Evolutionary conservation across 2,797 vertebrate genomes (phyloP).

Genomic region (Neosalanx taihuensis): DNA sequence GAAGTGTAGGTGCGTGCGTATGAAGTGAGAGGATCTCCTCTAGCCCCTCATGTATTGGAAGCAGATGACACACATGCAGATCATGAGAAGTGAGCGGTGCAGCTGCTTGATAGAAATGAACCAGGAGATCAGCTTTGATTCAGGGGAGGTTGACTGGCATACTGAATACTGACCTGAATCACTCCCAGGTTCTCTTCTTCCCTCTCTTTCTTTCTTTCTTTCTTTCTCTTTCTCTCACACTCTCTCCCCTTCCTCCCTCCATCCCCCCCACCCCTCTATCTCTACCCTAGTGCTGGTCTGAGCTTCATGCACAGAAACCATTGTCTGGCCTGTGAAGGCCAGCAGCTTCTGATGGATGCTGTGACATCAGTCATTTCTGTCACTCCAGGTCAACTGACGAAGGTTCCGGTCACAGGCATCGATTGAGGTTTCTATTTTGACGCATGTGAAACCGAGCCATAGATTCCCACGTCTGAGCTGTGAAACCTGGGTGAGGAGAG

Average conservation of each 20-base stretch:
- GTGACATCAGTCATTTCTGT: conserved; percentile 55
- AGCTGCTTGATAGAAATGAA: conserved; percentile 14
- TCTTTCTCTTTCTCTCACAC: too few species aligned
- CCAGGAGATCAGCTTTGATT: background rate
- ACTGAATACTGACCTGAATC: background rate
- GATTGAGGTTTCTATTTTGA: conserved; percentile 38
- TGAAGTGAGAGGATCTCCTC: background rate
- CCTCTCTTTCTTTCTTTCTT: conserved; percentile 2
- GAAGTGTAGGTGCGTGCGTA: background rate
- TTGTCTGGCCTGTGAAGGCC: conserved; percentile 40
- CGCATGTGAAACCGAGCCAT: background rate
- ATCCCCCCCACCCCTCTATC: background rate
- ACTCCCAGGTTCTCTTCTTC: conserved; percentile 11
- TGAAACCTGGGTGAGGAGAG: conserved; percentile 24
- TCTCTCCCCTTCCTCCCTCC: conserved; percentile 11
- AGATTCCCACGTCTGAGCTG: conserved; percentile 12
- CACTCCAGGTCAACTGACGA: conserved; percentile 27
- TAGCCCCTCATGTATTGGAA: background rate
- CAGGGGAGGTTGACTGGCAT: conserved; percentile 5
- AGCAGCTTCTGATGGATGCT: conserved; percentile 44
- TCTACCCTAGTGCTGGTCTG: conserved; percentile 19
- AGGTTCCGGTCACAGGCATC: conserved; percentile 37
- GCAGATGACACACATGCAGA: background rate
- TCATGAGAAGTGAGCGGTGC: background rate
- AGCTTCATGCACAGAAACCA: conserved; percentile 12